Evolutionary conservation across 1,140 invertebrate genomes (phyloP), one percentile per base, ranked within the genome.

Genomic region (Potamilus streckersoni): DNA sequence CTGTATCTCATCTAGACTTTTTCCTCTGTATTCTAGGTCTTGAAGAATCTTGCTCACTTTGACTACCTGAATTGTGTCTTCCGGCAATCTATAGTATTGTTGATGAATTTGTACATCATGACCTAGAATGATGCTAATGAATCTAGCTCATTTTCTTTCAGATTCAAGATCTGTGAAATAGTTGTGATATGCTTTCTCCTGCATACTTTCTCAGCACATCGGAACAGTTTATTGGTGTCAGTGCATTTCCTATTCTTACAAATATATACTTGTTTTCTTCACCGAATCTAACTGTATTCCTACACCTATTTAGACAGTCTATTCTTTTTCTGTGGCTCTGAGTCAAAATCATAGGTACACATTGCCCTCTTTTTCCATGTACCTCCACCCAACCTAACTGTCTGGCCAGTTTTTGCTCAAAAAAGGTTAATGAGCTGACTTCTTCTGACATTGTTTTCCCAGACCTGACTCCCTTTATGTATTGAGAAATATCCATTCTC

Each of bases 41-140:
- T 69, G 20, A 3, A 78, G 60, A 5, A 74, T 58, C 65, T 69
- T 69, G 59, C 57, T 31, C 8, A 74, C 59, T 69, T 62, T 78
- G 5, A 66, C 71, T 5, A 74, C 58, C 38, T 71, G 73, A 17
- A 74, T 56, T 2, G 67, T 70, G 27, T 71, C 73, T 17, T 79
- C 62, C 12, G 78, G 78, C 1, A 79, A 20, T 59, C 67, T 69
- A 58, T 71, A 76, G 62, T 31, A 76, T 68, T 58, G 4, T 49
- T 65, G 14, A 68, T 76, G 78, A 2, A 79, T 61, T 23, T 15
- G 56, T 27, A 79, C 76, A 62, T 79, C 70, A 61, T 79, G 78
- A 12, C 78, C 78, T 13, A 75, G 49, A 76, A 75, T 8, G 27
- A 63, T 19, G 73, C 78, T 19, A 79, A 20, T 16, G 14, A 38